Evolutionary conservation across 2,888 invertebrate genomes (phyloP), one percentile per base, ranked within the genome.

Genomic region (Enchytraeus crypticus): DNA sequence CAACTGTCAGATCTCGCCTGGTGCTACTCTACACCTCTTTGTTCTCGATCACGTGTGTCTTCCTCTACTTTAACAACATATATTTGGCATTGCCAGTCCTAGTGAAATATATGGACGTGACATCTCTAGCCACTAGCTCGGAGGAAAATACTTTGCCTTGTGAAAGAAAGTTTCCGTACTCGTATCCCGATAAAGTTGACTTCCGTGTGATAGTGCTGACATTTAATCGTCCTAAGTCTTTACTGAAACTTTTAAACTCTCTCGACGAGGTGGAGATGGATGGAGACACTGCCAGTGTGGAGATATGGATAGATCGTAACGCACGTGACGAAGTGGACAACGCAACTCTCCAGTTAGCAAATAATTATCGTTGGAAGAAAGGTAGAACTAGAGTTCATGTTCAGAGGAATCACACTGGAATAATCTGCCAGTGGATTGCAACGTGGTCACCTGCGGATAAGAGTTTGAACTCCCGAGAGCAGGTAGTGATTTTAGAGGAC

Each of bases 401-500:
- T 29, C 66, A 68, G 18, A 49, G 54, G 3, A 21, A 38, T 1
- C 69, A 71, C 53, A 69, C 63, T 2, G 70, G 70, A 5, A 59
- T 71, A 27, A 54, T 62, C 45, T 69, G 69, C 2, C 69, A 71
- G 57, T 71, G 70, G 70, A 53, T 70, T 5, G 54, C 63, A 3
- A 72, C 73, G 0, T 74, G 74, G 74, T 60, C 66, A 14, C 62
- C 64, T 1, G 33, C 3, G 14, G 30, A 18, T n/a, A 14, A 3
- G 58, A 66, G 62, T 18, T 62, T 67, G 5, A 38, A 5, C 18
- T 43, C 56, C 27, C 23, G 23, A n/a, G 74, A 74, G 62, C 68
- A 72, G 18, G 74, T 69, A 1, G 63, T 74, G 1, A 66, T 74
- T 33, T 53, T 74, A 1, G 74, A 74, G 54, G 74, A 74, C 51